Evolutionary conservation across 2,888 invertebrate species (phyloP).

Genomic region (Scaptomyza caliginosa): DNA sequence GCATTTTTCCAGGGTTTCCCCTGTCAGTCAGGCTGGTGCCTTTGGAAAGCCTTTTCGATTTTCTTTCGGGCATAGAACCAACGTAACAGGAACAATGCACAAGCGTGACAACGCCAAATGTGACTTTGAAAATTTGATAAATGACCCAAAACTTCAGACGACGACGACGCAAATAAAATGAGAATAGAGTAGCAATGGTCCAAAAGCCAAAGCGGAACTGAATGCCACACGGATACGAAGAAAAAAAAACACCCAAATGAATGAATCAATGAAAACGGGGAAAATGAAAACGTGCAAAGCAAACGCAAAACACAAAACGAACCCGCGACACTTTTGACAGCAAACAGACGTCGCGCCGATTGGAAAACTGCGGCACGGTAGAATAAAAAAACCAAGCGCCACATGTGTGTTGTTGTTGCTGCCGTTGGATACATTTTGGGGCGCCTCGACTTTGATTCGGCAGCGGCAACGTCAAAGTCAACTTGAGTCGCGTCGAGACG

Average conservation of each 20-base stretch:
- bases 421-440: conserved; percentile 54
- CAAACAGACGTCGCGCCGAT: conserved; percentile 59
- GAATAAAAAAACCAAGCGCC: conserved; percentile 47
- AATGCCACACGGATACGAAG: conserved; percentile 44
- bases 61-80: conserved; percentile 10
- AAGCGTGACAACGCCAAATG: conserved; percentile 81
- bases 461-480: conserved; percentile 65
- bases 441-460: conserved; percentile 42
- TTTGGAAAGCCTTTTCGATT: conserved; percentile 49
- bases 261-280: conserved; percentile 46
- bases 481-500: conserved; percentile 10
- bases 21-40: conserved; percentile 1
- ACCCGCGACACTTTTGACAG: conserved; percentile 71
- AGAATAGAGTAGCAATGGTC: conserved; percentile 53
- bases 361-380: conserved; percentile 25
- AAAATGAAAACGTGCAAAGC: conserved; percentile 55
- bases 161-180: conserved; percentile 56
- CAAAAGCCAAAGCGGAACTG: conserved; percentile 67
- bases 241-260: conserved; percentile 20
- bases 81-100: conserved; percentile 48
- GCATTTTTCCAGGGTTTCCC: conserved; percentile 8
- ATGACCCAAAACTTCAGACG: conserved; percentile 73
- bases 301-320: conserved; percentile 45
- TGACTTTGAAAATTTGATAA: conserved; percentile 82
- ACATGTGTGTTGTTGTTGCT: conserved; percentile 46